Evolutionary conservation across 2,113 vertebrate species (phyloP), one percentile per base, ranked within the genome.

Genomic region (Hippolais icterina): DNA sequence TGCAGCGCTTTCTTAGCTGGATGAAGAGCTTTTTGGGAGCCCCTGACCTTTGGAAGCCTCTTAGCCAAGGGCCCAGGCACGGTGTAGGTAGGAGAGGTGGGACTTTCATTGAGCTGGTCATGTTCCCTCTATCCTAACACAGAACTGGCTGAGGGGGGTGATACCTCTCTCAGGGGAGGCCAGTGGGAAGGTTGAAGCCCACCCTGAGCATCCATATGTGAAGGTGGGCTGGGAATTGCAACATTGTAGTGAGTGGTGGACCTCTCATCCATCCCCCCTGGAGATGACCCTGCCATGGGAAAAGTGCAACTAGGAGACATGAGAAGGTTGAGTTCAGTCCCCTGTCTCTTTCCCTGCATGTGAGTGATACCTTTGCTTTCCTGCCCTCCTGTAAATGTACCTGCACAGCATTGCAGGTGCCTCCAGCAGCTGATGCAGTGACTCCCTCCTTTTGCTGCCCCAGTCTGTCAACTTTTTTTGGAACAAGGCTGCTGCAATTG

Each of bases 51-150:
- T 64, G 46, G 42, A 68, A 83, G 20, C 13, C 28, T 52, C n/a
- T 59, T 44, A 66, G 68, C 23, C 50, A 35, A 77, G 28, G 53
- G 24, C 22, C 33, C 59, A 77, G 49, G 35, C 9, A 46, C 16
- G 39, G 17, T 47, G 28, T n/a, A 54, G 33, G 25, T 19, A 66
- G 37, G n/a, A 72, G 20, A 72, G 31, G 10, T 3, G 4, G 24
- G 37, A 41, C 24, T 64, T 79, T 9, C 0, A 2, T 0, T 15
- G 22, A 47, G 13, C 22, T 6, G 12, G 11, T 65, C 18, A 14
- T 13, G 7, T 76, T 77, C 63, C 28, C 50, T 65, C 33, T 79
- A 1, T 50, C 35, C 49, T 28, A 39, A 35, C 39, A 66, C 9
- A 29, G 42, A 50, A 42, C 23, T 50, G 76, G 11, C 29, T 1